These are phyloP conservation scores for Protonibea diacanthus DNA, from an alignment of 2,797 vertebrate genomes.

Conservation along the genomic window DNA sequence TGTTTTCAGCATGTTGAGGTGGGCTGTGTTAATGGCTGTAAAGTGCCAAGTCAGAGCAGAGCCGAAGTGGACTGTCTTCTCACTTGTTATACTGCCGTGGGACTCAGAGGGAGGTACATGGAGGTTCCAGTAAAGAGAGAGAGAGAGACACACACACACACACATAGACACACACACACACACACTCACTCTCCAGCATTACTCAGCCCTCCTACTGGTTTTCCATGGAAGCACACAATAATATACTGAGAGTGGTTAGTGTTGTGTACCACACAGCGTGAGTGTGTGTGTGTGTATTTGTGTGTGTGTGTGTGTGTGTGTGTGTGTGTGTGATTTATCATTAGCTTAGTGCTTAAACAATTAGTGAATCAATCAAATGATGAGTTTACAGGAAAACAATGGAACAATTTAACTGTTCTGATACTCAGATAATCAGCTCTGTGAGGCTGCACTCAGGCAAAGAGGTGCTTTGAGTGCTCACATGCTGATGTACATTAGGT, in stretches of 20 bases:
- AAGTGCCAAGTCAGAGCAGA: slow-evolving; percentile 69
- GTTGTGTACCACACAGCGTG: slow-evolving; percentile 24
- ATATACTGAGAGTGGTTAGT: slow-evolving; percentile 56
- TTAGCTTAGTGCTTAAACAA: slow-evolving; percentile 24
- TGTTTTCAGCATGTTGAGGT: slow-evolving; percentile 59
- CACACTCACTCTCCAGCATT: slow-evolving; percentile 50
- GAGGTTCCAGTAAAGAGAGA: slow-evolving; percentile 62
- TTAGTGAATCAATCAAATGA: slow-evolving; percentile 25
- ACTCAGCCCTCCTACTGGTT: slow-evolving; percentile 71
- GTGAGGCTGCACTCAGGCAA: not conserved
- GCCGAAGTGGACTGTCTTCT: slow-evolving; percentile 61
- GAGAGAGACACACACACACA: slow-evolving; percentile 2
- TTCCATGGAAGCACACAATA: slow-evolving; percentile 71
- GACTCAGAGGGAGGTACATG: slow-evolving; percentile 53
- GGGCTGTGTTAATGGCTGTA: slow-evolving; percentile 69
- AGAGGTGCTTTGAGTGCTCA: not conserved
- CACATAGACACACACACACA: slow-evolving; percentile 22
- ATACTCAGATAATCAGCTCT: slow-evolving; percentile 1
- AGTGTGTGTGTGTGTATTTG: no score
- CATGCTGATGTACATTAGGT: not conserved
- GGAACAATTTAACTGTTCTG: not conserved
- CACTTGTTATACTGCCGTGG: slow-evolving; percentile 56
- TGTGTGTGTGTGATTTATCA: slow-evolving; percentile 28
- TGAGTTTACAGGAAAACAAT: not conserved
- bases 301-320: no score